Base-by-base conservation (phyloP, 1,140 invertebrate genomes). In the Mycetomoellerius zeteki region DNA sequence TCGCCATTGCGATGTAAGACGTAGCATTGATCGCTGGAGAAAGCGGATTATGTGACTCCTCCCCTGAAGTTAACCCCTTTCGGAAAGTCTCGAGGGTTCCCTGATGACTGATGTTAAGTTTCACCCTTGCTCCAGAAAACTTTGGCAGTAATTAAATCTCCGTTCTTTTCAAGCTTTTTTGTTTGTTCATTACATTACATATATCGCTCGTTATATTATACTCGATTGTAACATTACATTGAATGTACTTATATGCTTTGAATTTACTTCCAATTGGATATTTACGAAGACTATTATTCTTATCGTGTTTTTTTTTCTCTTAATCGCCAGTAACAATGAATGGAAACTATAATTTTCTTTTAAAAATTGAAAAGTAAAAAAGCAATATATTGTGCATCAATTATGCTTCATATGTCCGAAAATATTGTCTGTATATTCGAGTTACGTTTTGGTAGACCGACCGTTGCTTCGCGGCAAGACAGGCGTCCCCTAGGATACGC, bases 401-500 rank as follows among this genome's bases (percentile, higher is more conserved):
- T 58, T 78, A 58, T 81, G 85, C 87, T 86, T 47, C 65, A 60
- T 64, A 77, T 69, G 27, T 54, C 12, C 80, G 43, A 90, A 91
- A 88, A 91, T 88, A 80, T 80, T 62, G 62, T 67, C 52, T 62
- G 60, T 84, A 33, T 62, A 73, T 73, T 69, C 24, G 78, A 87
- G 54, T 86, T 87, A 90, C 71, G 72, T 89, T 90, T 85, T 73
- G 81, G 69, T 78, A 90, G 67, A 56, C 64, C 65, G 89, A 90
- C 88, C 89, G 86, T 86, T 88, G 89, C 82, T 89, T 85, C 67
- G 78, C 62, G 85, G 88, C 72, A 87, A 87, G 81, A 88, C 88
- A 88, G 86, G 88, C 93, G 93, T 94, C 92, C 93, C 93, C 91
- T 88, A 93, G 94, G 93, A 94, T 94, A 93, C 90, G 90, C 91